phyloP scores from a whole-genome alignment of 2,797 vertebrate genomes.

The Coregonus sp. region DNA sequence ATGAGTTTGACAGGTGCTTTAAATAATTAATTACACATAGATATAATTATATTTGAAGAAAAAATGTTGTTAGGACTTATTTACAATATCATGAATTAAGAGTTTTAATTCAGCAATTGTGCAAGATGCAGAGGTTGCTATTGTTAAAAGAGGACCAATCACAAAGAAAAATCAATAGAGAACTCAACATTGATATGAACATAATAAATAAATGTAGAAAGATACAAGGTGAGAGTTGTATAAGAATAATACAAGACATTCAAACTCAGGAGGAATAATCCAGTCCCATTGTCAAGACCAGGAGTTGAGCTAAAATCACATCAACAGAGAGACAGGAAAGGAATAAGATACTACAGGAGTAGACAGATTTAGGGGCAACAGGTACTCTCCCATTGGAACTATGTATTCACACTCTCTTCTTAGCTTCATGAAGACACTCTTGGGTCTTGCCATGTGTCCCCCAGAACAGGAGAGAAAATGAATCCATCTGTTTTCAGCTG shows the following conservation, averaged over 20 bases:
- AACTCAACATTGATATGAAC: constrained; percentile 29
- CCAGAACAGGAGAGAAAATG: background rate
- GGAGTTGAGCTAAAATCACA: background rate
- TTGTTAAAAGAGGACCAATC: constrained; percentile 38
- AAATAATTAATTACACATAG: constrained; percentile 9
- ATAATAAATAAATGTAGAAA: constrained; percentile 59
- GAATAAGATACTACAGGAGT: constrained; percentile 24
- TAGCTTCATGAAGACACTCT: background rate
- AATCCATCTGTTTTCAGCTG: background rate
- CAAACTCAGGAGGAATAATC: constrained; percentile 31
- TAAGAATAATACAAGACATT: constrained; percentile 32
- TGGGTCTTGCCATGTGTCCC: background rate
- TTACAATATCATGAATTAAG: constrained; percentile 21
- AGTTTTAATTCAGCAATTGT: constrained; percentile 43
- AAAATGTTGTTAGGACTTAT: constrained; percentile 1
- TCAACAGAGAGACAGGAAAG: background rate
- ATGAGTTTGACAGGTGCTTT: no score
- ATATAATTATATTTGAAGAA: background rate
- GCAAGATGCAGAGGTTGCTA: constrained; percentile 21
- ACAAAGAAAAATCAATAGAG: constrained; percentile 22
- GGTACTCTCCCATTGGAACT: constrained; percentile 26
- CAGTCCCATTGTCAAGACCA: constrained; percentile 36
- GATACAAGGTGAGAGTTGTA: constrained; percentile 48
- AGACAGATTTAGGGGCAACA: background rate
- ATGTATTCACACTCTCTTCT: constrained; percentile 34